A percentile compares a stretch with the other conserved stretches of the same genome.
Conservation (phyloP, 1,140 invertebrate species). For the Protaetia brevitarsis region DNA sequence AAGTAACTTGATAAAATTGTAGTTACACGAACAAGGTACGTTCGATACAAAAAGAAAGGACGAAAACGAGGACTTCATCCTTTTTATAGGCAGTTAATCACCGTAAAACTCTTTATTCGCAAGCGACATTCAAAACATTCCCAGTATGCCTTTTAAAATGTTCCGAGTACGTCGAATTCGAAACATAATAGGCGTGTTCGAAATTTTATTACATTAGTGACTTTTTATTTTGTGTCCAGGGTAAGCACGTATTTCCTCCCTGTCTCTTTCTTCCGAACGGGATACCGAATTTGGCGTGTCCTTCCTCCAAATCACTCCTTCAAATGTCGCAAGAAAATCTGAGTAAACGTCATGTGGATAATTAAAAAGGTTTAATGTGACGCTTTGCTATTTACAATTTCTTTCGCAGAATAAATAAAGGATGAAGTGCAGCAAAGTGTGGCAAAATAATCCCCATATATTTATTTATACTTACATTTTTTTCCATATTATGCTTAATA, state of each 20-base stretch:
- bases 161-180: slow-evolving; percentile 20
- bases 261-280: not conserved
- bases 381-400: not conserved
- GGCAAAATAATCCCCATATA: too few relatives aligned
- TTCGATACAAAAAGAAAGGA: not conserved
- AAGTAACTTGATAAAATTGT: too few relatives aligned
- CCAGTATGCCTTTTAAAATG: slow-evolving; percentile 9
- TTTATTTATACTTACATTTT: too few relatives aligned
- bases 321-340: slow-evolving; percentile 2
- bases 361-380: not conserved
- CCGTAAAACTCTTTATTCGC: slow-evolving; percentile 16
- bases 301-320: not conserved
- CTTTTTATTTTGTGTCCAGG: not conserved
- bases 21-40: not conserved
- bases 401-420: too few relatives aligned
- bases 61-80: not conserved
- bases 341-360: not conserved
- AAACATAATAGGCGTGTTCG: slow-evolving; percentile 19
- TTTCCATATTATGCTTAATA: too few relatives aligned
- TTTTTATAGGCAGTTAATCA: slow-evolving; percentile 19
- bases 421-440: too few relatives aligned
- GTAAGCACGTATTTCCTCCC: not conserved
- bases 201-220: slow-evolving; percentile 22
- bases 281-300: slow-evolving; percentile 1
- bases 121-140: slow-evolving; percentile 9